A percentile compares a stretch with the other conserved stretches of the same genome.
Evolutionary conservation across 2,888 invertebrate genomes (phyloP).

Genomic region (Mesoligia furuncula): DNA sequence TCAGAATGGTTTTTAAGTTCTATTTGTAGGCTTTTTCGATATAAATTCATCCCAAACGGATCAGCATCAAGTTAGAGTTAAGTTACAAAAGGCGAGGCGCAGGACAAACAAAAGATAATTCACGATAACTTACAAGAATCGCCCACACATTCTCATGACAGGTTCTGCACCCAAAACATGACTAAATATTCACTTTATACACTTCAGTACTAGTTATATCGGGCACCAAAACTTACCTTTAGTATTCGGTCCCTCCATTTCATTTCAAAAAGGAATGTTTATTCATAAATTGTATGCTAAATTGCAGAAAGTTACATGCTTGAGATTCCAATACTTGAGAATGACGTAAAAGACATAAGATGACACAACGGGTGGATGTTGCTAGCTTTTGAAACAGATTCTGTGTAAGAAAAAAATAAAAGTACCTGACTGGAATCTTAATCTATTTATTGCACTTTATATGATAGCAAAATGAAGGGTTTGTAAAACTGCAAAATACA

Average conservation of each 20-base stretch:
- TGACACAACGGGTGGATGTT: constrained; percentile 59
- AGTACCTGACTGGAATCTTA: not conserved
- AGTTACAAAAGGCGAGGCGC: constrained; percentile 63
- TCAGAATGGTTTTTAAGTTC: not conserved
- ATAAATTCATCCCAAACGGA: not conserved
- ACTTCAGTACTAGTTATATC: constrained; percentile 5
- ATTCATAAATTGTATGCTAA: constrained; percentile 68
- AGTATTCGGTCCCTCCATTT: constrained; percentile 83
- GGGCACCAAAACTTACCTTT: constrained; percentile 76
- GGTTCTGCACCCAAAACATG: constrained; percentile 74
- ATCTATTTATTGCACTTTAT: constrained; percentile 8
- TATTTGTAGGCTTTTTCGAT: not conserved
- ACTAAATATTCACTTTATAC: constrained; percentile 50
- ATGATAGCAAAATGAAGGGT: not conserved
- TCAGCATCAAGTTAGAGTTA: constrained; percentile 40
- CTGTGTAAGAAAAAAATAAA: not conserved
- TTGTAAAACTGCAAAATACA: not conserved
- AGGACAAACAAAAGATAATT: constrained; percentile 85
- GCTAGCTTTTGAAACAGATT: constrained; percentile 32
- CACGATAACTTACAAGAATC: constrained; percentile 78
- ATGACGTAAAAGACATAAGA: constrained; percentile 61
- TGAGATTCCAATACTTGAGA: constrained; percentile 64
- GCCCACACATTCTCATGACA: constrained; percentile 85
- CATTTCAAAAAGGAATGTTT: constrained; percentile 77
- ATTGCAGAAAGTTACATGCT: constrained; percentile 65